These are phyloP conservation scores for Danionella dracula DNA, from an alignment of 2,797 vertebrate species.

Conservation along the genomic window DNA sequence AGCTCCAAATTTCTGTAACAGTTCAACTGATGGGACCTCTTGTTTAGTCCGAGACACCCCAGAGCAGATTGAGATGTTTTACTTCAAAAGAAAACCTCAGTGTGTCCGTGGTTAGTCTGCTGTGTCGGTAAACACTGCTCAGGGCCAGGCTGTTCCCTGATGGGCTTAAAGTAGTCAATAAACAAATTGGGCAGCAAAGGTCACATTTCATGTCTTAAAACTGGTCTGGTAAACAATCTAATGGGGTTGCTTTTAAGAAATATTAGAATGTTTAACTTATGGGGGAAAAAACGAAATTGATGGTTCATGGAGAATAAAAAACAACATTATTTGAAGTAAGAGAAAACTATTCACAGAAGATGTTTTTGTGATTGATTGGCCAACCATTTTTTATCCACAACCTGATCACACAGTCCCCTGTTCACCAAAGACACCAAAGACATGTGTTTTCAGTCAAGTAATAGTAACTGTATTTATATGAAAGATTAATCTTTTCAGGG, in stretches of 20 bases:
- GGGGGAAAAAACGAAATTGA: too few relatives aligned
- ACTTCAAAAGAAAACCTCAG: constrained; percentile 23
- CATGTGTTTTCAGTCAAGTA: too few relatives aligned
- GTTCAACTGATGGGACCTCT: constrained; percentile 17
- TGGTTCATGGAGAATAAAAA: too few relatives aligned
- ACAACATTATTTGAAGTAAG: too few relatives aligned
- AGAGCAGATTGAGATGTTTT: constrained; percentile 3
- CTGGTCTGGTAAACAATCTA: not conserved
- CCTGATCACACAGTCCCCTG: too few relatives aligned
- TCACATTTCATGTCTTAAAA: not conserved
- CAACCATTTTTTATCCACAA: too few relatives aligned
- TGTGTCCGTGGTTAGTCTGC: constrained; percentile 1
- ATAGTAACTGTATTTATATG: too few relatives aligned
- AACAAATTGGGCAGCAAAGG: not conserved
- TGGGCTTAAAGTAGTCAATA: constrained; percentile 8
- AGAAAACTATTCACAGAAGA: too few relatives aligned
- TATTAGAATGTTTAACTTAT: not conserved
- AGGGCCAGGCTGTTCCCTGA: not conserved
- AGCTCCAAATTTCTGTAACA: constrained; percentile 24
- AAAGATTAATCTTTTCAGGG: too few relatives aligned
- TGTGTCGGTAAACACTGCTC: constrained; percentile 28
- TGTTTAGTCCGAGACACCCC: constrained; percentile 23
- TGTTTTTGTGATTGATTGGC: too few relatives aligned
- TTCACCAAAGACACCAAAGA: too few relatives aligned
- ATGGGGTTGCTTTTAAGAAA: not conserved